A percentile compares a stretch with the other conserved stretches of the same genome.
Conservation (phyloP, 2,113 vertebrate genomes). For the Pygoscelis adeliae region DNA sequence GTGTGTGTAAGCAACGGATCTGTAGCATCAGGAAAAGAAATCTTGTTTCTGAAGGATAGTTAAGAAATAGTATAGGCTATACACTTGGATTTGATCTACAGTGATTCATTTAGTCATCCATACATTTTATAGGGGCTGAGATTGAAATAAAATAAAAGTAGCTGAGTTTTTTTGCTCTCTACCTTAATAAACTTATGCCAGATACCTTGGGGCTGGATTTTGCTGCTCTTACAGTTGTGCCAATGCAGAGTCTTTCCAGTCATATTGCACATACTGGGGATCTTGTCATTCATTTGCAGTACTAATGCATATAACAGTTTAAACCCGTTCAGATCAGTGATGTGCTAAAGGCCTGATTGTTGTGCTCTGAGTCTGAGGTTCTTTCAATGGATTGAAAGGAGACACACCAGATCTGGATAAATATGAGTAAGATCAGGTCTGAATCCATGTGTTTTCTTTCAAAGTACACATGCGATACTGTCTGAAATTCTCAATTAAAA, state of each 20-base stretch:
- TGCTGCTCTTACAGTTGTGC: not conserved
- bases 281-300: not conserved
- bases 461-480: accelerated
- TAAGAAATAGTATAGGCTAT: not conserved
- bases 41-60: not conserved
- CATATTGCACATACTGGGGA: not conserved
- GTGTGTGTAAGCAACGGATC: not conserved
- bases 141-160: not conserved
- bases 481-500: not conserved
- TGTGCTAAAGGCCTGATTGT: not conserved
- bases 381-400: not conserved
- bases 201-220: not conserved
- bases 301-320: not conserved
- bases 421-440: not conserved
- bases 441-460: not conserved
- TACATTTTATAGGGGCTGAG: not conserved
- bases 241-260: not conserved
- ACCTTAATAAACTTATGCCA: not conserved
- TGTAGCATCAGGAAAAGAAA: not conserved
- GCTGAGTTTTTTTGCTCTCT: not conserved
- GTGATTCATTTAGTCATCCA: not conserved
- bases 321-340: not conserved
- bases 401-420: not conserved
- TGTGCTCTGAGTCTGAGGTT: not conserved
- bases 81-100: not conserved